Evolutionary conservation across 1,140 invertebrate genomes (phyloP).

Genomic region (Drosophila lacteicornis): DNA sequence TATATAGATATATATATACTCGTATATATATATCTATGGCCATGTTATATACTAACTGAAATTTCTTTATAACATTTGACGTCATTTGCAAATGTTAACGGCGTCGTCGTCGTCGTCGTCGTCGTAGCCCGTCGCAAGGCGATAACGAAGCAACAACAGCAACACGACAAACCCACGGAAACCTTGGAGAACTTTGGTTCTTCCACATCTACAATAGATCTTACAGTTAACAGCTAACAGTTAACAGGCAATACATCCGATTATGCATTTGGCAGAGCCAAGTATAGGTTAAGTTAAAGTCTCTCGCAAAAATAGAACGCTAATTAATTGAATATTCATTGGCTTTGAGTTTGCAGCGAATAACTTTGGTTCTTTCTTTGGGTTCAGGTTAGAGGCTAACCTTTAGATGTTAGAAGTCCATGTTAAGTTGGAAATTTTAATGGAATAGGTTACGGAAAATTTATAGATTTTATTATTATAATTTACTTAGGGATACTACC

Average conservation of each 20-base stretch:
- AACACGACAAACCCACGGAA: not conserved
- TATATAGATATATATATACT: conserved; percentile 1
- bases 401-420: too few species aligned
- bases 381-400: not conserved
- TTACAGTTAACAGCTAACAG: not conserved
- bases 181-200: conserved; percentile 16
- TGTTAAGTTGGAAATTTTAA: too few species aligned
- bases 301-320: too few species aligned
- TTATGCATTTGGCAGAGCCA: not conserved
- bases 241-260: not conserved
- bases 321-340: too few species aligned
- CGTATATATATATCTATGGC: not conserved
- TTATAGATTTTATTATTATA: too few species aligned
- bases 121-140: conserved; percentile 15
- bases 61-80: conserved; percentile 74
- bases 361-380: not conserved
- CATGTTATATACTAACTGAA: conserved; percentile 42
- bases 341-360: not conserved
- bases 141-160: conserved; percentile 67
- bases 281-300: not conserved
- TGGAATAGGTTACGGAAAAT: too few species aligned
- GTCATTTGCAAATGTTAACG: conserved; percentile 74
- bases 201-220: conserved; percentile 17
- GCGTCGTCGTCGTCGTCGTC: conserved; percentile 22
- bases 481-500: too few species aligned